Conservation (phyloP, 37 sponge, comb jelly and placozoan species). For the Agelas oroides region DNA sequence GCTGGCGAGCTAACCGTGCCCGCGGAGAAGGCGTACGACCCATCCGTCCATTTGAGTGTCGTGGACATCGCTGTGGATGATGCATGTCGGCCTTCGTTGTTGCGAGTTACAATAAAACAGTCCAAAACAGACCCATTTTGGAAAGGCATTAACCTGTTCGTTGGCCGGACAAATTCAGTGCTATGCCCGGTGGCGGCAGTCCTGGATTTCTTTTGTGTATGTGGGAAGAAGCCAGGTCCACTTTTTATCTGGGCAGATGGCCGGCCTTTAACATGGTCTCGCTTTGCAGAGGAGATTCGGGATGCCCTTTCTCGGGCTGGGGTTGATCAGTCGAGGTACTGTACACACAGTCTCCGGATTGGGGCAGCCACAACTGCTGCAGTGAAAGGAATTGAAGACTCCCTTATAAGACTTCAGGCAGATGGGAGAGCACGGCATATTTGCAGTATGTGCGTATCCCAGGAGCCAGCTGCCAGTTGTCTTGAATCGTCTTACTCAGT, state of each 20-base stretch:
- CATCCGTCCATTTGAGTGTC: conserved; percentile 11
- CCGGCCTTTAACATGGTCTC: not conserved
- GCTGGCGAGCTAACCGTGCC: conserved; percentile 34
- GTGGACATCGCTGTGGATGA: conserved; percentile 31
- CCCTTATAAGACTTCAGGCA: conserved; percentile 26
- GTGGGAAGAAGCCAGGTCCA: conserved; percentile 22
- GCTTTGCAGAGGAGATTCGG: conserved; percentile 15
- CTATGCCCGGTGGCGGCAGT: conserved; percentile 47
- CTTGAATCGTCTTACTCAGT: too few species aligned
- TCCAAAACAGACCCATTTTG: conserved; percentile 61
- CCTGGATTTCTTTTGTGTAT: not conserved
- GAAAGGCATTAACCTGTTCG: conserved; percentile 13
- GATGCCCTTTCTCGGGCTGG: conserved; percentile 8
- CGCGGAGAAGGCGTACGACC: conserved; percentile 2
- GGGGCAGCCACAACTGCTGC: conserved; percentile 46
- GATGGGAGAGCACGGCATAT: conserved; percentile 49
- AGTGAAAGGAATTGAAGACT: conserved; percentile 5
- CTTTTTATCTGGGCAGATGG: conserved; percentile 25
- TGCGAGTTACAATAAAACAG: conserved; percentile 25
- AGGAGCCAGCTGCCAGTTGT: too few species aligned
- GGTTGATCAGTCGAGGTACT: not conserved
- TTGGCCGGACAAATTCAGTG: conserved; percentile 7
- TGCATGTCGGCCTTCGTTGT: not conserved
- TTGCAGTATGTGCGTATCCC: not conserved
- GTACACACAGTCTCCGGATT: conserved; percentile 29